Base-by-base conservation (phyloP, 2,888 invertebrate genomes). In the Cistogaster globosa region DNA sequence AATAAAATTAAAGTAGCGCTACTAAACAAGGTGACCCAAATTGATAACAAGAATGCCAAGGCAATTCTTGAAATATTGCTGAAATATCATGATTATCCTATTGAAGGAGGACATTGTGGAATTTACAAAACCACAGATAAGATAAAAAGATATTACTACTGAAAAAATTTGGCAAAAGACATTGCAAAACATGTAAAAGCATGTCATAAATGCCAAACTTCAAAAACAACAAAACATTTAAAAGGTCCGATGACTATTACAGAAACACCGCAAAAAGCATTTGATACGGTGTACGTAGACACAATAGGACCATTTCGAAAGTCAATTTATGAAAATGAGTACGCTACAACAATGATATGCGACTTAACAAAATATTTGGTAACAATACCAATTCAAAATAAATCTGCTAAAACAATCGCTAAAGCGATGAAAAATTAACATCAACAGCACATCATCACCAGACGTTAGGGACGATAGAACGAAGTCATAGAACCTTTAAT, bases 381-480 rank as follows among this genome's bases (percentile, higher is more conserved):
- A 51, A 84, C 87, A 55, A 55, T 87, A 18, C 84, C 82, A 38
- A 83, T 22, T 16, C 77, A 42, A 83, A 82, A 83, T 38, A 69
- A 75, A 26, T 84, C 84, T 65, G 84, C 82, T 14, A 75, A 82
- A 8, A 86, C 84, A 12, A 20, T 78, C 11, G 42, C 68, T n/a
- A 68, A 53, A 53, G 68, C 68, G 11, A 63, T 79, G 62, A 62
- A 12, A 62, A 74, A 53, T 36, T 53, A 12, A 62, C 36, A 53
- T 53, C 68, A 36, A 68, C 68, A n/a, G 68, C 68, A 53, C 53
- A 68, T 53, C 53, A 55, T 53, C 68, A 68, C 26, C 36, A 68
- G 48, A 65, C 65, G 4, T 48, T 51, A 45, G 26, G 68, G 36
- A 68, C 68, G 18, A 36, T 68, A 9, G 68, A 68, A 53, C 51